A percentile compares a stretch with the other conserved stretches of the same genome.
Conservation (phyloP, 2,113 vertebrate genomes). For the Asarcornis scutulata region DNA sequence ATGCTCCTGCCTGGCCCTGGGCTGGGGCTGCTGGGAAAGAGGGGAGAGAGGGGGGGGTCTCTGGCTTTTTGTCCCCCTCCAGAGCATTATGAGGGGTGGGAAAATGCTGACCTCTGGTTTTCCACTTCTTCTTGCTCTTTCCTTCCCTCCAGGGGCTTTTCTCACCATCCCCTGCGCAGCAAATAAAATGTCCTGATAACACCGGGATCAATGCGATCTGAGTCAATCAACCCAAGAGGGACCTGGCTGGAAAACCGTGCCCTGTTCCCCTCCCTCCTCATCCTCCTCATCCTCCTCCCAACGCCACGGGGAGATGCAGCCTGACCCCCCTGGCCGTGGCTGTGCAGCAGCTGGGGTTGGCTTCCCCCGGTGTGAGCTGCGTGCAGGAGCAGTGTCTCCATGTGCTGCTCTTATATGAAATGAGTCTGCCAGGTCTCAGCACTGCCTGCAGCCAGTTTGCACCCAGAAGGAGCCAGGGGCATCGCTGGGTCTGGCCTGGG, state of each 20-base stretch:
- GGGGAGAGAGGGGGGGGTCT: neutral
- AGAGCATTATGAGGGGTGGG: neutral
- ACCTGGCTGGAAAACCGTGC: neutral
- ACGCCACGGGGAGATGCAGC: too few relatives aligned
- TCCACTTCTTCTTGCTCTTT: neutral
- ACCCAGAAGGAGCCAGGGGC: neutral
- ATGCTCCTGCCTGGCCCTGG: neutral
- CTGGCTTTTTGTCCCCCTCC: neutral
- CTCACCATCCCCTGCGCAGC: neutral
- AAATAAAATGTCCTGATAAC: neutral
- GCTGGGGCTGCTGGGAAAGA: neutral
- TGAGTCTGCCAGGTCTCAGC: neutral
- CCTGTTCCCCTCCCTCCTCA: neutral
- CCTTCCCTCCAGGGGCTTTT: neutral
- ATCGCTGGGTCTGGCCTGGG: neutral
- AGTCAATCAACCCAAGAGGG: neutral
- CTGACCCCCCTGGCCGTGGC: too few relatives aligned
- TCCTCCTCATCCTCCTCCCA: neutral
- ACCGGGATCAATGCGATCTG: neutral
- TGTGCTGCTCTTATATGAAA: neutral
- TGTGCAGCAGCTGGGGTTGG: neutral
- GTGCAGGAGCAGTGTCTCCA: neutral
- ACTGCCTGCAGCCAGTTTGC: neutral
- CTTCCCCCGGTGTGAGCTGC: accelerated
- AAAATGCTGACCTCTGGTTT: neutral